Percentiles rank a stretch among this genome's conserved stretches.
Conservation (phyloP, 2,113 vertebrate genomes). For the Megaceryle torquata region DNA sequence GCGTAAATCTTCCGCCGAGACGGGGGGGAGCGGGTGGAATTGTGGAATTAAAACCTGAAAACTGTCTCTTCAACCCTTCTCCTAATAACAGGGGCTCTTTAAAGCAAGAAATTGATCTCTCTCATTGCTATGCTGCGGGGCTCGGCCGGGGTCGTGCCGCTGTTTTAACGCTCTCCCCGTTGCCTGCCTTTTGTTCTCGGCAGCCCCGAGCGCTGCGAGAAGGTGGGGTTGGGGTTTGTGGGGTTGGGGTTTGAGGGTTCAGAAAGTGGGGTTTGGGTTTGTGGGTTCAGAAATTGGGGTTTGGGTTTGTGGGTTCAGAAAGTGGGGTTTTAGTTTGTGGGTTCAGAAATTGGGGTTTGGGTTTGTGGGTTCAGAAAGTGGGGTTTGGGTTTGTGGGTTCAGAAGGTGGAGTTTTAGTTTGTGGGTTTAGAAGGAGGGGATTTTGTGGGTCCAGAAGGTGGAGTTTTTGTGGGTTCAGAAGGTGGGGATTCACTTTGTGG, state of each 20-base stretch:
- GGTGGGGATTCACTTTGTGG: no score
- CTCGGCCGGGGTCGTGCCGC: neutral
- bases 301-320: neutral
- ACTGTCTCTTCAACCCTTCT: neutral
- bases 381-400: no score
- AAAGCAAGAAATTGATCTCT: conserved; percentile 14
- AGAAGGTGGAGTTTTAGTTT: no score
- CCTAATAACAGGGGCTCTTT: conserved; percentile 12
- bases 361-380: no score
- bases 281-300: neutral
- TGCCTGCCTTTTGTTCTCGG: conserved; percentile 23
- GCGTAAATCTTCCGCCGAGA: conserved; percentile 28
- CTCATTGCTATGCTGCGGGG: conserved; percentile 17
- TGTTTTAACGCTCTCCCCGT: neutral
- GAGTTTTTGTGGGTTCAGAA: no score
- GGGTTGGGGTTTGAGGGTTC: neutral
- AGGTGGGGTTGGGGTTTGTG: neutral
- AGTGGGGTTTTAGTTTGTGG: no score
- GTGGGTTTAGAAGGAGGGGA: no score
- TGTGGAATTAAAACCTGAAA: conserved; percentile 1
- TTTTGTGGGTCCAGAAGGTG: no score
- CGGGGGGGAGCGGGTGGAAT: conserved; percentile 34
- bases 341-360: no score
- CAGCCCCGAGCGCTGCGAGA: neutral
- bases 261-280: no score